Evolutionary conservation across 2,888 invertebrate genomes (phyloP).

Genomic region (Anarsia innoxiella): DNA sequence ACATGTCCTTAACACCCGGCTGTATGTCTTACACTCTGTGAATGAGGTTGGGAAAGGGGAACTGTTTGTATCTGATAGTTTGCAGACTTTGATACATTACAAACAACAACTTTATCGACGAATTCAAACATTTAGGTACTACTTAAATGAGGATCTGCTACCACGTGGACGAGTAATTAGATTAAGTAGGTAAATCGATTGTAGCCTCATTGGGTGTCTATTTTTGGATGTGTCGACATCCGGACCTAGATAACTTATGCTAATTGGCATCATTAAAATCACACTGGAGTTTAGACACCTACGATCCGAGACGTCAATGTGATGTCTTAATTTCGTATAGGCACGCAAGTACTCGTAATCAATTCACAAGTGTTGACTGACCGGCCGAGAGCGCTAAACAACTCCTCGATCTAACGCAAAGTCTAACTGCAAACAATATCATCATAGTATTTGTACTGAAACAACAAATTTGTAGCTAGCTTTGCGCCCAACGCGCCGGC

Average conservation of each 20-base stretch:
- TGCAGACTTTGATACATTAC: constrained; percentile 3
- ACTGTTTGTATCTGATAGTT: constrained; percentile 3
- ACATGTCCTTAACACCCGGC: constrained; percentile 5
- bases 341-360: constrained; percentile 34
- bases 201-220: too few species aligned
- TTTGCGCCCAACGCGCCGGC: constrained; percentile 67
- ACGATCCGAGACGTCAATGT: neutral
- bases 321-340: constrained; percentile 3
- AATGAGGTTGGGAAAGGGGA: constrained; percentile 1
- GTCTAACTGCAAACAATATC: constrained; percentile 72
- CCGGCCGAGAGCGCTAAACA: constrained; percentile 43
- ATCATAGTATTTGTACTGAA: constrained; percentile 72
- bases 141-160: too few species aligned
- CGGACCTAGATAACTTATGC: too few species aligned
- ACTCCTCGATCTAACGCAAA: constrained; percentile 69
- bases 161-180: too few species aligned
- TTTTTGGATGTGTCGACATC: too few species aligned
- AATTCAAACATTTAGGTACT: too few species aligned
- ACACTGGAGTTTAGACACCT: too few species aligned
- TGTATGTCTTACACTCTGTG: constrained; percentile 1
- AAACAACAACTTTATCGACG: too few species aligned
- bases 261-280: too few species aligned
- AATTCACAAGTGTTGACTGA: constrained; percentile 49
- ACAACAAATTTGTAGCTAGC: constrained; percentile 74
- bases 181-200: too few species aligned